phyloP scores from a whole-genome alignment of 2,113 vertebrate genomes.

The Toxotes chatareus region DNA sequence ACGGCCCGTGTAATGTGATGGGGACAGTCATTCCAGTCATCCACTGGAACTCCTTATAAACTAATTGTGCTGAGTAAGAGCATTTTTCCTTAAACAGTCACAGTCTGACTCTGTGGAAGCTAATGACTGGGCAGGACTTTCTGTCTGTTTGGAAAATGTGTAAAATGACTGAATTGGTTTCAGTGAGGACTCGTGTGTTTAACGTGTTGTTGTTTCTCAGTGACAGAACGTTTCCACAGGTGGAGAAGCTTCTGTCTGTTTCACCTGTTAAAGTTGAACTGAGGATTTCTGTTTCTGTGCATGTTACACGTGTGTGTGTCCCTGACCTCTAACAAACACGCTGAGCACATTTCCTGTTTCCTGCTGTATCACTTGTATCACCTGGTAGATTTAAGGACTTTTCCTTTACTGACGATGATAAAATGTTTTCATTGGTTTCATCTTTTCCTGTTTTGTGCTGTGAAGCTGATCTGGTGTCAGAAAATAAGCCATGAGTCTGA shows the following conservation, averaged over 20 bases:
- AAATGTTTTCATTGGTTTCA: too few relatives aligned
- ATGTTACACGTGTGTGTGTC: too few relatives aligned
- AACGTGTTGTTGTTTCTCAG: too few relatives aligned
- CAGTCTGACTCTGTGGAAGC: slow-evolving; percentile 26
- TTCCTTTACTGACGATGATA: too few relatives aligned
- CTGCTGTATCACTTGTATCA: too few relatives aligned
- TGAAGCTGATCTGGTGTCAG: slow-evolving; percentile 7
- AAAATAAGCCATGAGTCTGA: slow-evolving; percentile 8
- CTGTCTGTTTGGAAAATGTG: slow-evolving; percentile 8
- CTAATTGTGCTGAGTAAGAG: slow-evolving; percentile 48
- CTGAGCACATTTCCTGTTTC: too few relatives aligned
- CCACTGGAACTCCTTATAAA: slow-evolving; percentile 55
- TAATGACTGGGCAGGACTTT: not conserved
- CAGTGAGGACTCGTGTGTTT: not conserved
- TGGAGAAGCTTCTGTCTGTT: too few relatives aligned
- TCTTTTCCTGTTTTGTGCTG: not conserved
- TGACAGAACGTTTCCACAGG: too few relatives aligned
- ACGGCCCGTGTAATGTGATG: slow-evolving; percentile 60
- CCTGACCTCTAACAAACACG: too few relatives aligned
- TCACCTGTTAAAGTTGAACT: too few relatives aligned
- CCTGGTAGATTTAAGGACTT: too few relatives aligned
- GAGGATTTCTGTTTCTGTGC: too few relatives aligned
- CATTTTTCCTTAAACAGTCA: slow-evolving; percentile 22
- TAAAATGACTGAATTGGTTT: not conserved
- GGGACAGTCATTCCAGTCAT: slow-evolving; percentile 55